Conservation (phyloP, 2,113 vertebrate species). For the Protobothrops mucrosquamatus region DNA sequence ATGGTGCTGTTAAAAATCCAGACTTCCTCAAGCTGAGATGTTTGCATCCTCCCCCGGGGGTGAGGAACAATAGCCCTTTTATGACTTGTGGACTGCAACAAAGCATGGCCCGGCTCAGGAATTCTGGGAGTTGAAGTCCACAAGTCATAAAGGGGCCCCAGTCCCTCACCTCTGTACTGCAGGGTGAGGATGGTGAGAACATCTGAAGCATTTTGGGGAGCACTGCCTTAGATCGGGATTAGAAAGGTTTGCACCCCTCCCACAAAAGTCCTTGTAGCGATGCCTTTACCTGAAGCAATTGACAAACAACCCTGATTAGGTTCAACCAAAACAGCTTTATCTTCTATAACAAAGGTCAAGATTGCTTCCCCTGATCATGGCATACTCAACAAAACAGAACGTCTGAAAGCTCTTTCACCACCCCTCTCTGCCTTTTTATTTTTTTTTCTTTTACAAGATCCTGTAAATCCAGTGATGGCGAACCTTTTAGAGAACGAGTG, state of each 20-base stretch:
- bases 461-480: too few relatives aligned
- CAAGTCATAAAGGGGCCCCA: too few relatives aligned
- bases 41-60: background rate
- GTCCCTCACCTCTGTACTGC: too few relatives aligned
- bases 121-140: too few relatives aligned
- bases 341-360: background rate
- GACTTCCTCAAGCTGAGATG: background rate
- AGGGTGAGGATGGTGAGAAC: background rate
- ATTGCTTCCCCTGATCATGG: background rate
- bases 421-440: background rate
- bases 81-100: background rate
- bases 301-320: background rate
- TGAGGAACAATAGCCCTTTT: background rate
- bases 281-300: background rate
- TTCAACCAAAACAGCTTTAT: background rate
- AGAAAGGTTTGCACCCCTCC: too few relatives aligned
- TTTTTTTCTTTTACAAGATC: background rate
- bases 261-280: too few relatives aligned
- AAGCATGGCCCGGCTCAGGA: too few relatives aligned
- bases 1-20: background rate
- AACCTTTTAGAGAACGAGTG: too few relatives aligned
- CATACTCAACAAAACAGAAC: background rate
- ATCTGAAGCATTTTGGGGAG: background rate
- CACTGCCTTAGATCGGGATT: background rate
- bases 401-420: background rate